Percentiles rank a stretch among this genome's conserved stretches.
Conservation (phyloP, 2,797 vertebrate genomes). For the Pseudomugil tenellus region DNA sequence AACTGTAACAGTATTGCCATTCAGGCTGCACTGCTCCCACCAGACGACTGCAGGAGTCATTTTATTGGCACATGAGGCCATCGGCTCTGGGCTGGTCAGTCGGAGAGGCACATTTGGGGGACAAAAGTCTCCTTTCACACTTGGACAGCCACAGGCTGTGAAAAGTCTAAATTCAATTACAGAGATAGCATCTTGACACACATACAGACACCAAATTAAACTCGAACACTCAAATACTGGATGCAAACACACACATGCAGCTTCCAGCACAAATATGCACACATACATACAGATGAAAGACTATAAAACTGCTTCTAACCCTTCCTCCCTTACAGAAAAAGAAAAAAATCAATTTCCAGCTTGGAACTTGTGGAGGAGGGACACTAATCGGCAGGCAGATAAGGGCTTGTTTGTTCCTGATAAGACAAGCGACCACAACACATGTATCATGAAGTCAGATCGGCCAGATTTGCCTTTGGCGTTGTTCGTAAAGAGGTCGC, state of each 20-base stretch:
- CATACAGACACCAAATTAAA: slow-evolving; percentile 45
- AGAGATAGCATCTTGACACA: slow-evolving; percentile 78
- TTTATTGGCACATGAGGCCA: slow-evolving; percentile 48
- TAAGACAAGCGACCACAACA: slow-evolving; percentile 63
- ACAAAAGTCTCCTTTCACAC: slow-evolving; percentile 76
- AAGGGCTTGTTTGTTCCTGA: slow-evolving; percentile 71
- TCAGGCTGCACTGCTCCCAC: slow-evolving; percentile 21
- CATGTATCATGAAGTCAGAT: slow-evolving; percentile 65
- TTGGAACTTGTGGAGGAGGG: slow-evolving; percentile 58
- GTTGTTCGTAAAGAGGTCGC: slow-evolving; percentile 13
- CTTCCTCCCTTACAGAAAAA: slow-evolving; percentile 37
- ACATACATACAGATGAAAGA: slow-evolving; percentile 37
- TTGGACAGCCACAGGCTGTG: slow-evolving; percentile 55
- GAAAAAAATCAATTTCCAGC: slow-evolving; percentile 76
- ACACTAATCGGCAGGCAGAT: slow-evolving; percentile 66
- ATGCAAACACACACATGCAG: slow-evolving; percentile 16
- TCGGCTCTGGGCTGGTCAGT: slow-evolving; percentile 48
- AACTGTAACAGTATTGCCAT: slow-evolving; percentile 55
- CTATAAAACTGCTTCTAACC: slow-evolving; percentile 49
- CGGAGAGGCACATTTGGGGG: slow-evolving; percentile 52
- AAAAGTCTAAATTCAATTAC: slow-evolving; percentile 80
- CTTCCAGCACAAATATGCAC: slow-evolving; percentile 8
- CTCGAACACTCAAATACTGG: slow-evolving; percentile 4
- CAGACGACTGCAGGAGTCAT: slow-evolving; percentile 25
- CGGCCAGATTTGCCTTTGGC: slow-evolving; percentile 62